These are phyloP conservation scores for Okamejei kenojei DNA, from an alignment of 2,797 vertebrate genomes.

Conservation along the genomic window DNA sequence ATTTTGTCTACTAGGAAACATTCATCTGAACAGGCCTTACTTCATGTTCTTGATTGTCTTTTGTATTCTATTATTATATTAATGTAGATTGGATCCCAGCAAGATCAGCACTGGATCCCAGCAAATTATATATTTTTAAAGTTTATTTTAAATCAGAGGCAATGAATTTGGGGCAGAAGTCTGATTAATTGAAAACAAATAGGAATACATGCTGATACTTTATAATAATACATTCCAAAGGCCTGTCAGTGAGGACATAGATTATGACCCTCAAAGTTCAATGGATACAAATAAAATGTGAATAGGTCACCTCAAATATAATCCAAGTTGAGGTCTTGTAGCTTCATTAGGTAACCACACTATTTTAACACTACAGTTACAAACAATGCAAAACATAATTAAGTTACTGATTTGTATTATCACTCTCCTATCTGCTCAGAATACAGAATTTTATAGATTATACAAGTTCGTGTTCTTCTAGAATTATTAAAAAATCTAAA, in stretches of 20 bases:
- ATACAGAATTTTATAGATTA: not conserved
- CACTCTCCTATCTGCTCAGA: not conserved
- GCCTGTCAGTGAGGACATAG: not conserved
- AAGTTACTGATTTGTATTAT: slow-evolving; percentile 5
- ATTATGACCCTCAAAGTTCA: too few species aligned
- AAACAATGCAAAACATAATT: not conserved
- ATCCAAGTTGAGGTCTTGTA: too few species aligned
- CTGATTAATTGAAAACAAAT: not conserved
- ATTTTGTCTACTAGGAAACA: not conserved
- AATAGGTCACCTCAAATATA: too few species aligned
- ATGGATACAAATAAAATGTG: too few species aligned
- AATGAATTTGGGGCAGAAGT: not conserved
- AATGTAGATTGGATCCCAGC: not conserved
- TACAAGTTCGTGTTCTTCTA: not conserved
- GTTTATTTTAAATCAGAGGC: not conserved
- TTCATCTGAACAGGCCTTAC: not conserved
- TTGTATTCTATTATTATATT: not conserved
- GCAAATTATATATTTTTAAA: not conserved
- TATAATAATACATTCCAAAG: not conserved
- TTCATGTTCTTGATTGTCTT: not conserved
- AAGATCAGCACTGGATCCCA: not conserved
- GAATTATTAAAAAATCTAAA: not conserved
- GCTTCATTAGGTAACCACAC: too few species aligned
- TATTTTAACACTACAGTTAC: not conserved
- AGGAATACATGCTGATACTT: not conserved